Base-by-base conservation (phyloP, 2,113 vertebrate species). In the Cebidichthys violaceus region DNA sequence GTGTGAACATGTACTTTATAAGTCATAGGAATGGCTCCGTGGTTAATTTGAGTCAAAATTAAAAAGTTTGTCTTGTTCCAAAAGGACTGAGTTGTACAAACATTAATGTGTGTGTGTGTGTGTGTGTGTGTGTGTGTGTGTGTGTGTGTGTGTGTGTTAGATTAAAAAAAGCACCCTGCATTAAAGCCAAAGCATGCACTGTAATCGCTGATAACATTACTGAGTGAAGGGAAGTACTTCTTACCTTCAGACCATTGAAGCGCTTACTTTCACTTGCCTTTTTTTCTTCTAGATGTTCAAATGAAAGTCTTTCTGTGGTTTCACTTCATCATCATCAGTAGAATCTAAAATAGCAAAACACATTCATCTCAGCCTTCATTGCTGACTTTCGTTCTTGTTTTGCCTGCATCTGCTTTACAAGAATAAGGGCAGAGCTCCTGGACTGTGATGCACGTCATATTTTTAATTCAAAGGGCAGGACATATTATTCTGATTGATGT, bases 161-260 rank as follows among this genome's bases (percentile, higher is more conserved):
- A n/a, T n/a, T n/a, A n/a, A 31, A 54, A 43, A 69, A 43, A 72
- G 75, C 29, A 37, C 27, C 9, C 27, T 1, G 15, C n/a, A 77
- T 57, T 52, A n/a, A 79, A 77, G 66, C 57, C 80, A 50, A 75
- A 62, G 55, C 39, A 47, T 62, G 47, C 43, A 4, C 69, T 0
- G 13, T 74, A 70, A 85, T 79, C 54, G 77, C 22, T 77, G 60
- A 83, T 89, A 84, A 88, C 82, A 87, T 89, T 88, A 77, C 79
- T 73, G 59, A 84, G 65, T 6, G 11, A 54, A 85, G 74, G 64
- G 65, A 50, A 75, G 27, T 33, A 57, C 47, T 10, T 27, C 37
- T 64, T 74, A 6, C 4, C 65, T 39, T 70, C 24, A 65, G 86
- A 59, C 47, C 0, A 0, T 15, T 39, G 17, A 41, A 41, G 7